A percentile compares a stretch with the other conserved stretches of the same genome.
These are phyloP conservation scores for Aphrophora alni DNA, from an alignment of 2,888 invertebrate species.

Conservation along the genomic window DNA sequence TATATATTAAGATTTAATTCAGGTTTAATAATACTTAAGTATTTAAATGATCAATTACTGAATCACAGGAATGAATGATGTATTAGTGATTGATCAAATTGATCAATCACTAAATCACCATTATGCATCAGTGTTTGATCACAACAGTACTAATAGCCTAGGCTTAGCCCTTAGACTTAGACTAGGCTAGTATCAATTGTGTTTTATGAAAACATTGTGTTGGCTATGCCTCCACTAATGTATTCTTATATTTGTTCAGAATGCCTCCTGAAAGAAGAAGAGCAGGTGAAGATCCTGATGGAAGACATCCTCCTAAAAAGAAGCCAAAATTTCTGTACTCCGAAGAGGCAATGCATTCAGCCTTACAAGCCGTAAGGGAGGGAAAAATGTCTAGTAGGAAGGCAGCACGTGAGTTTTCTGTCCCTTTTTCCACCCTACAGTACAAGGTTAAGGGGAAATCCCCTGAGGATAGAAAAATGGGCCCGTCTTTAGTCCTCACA, in stretches of 20 bases:
- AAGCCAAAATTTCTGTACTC: conserved; percentile 15
- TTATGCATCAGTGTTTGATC: conserved; percentile 16
- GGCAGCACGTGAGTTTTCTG: conserved; percentile 6
- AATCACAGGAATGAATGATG: neutral
- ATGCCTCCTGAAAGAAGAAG: neutral
- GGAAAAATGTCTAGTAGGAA: conserved; percentile 10
- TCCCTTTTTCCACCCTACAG: conserved; percentile 11
- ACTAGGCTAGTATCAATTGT: neutral
- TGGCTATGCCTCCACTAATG: conserved; percentile 12
- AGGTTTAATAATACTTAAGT: neutral
- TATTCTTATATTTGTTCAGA: neutral
- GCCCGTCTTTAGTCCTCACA: neutral
- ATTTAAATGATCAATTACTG: conserved; percentile 14
- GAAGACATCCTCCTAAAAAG: conserved; percentile 18
- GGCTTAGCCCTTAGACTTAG: conserved; percentile 9
- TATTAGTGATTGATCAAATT: conserved; percentile 6
- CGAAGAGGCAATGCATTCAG: neutral
- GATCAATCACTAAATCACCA: conserved; percentile 11
- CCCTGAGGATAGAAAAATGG: conserved; percentile 10
- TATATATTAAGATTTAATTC: neutral
- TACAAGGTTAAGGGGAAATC: conserved; percentile 16
- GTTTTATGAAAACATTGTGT: conserved; percentile 10
- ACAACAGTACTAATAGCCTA: conserved; percentile 11
- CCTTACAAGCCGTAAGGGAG: conserved; percentile 3
- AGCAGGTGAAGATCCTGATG: neutral